A percentile compares a stretch with the other conserved stretches of the same genome.
Conservation (phyloP, 2,888 invertebrate genomes). For the Rhamphomyia laevipes region DNA sequence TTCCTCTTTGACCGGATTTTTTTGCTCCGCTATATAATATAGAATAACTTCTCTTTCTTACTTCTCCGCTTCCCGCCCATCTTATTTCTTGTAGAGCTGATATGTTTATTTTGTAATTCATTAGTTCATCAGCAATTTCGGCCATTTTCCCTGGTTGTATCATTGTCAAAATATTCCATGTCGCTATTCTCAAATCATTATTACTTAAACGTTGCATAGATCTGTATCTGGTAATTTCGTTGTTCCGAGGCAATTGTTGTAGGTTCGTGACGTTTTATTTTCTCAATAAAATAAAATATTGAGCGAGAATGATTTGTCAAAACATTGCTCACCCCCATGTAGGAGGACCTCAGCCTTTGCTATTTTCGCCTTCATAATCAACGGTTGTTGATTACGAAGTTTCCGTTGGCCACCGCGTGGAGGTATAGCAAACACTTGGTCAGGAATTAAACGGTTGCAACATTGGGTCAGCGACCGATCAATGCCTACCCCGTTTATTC, state of each 20-base stretch:
- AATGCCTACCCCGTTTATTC: too few relatives aligned
- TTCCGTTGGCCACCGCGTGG: too few relatives aligned
- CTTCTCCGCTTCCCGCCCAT: neutral
- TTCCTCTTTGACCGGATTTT: neutral
- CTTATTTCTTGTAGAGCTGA: slow-evolving; percentile 2
- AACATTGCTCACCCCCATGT: too few relatives aligned
- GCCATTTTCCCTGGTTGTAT: neutral
- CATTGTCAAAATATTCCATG: slow-evolving; percentile 2
- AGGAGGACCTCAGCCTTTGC: too few relatives aligned
- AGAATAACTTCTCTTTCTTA: neutral
- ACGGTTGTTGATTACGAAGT: too few relatives aligned
- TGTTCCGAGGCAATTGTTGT: neutral
- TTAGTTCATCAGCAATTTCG: neutral
- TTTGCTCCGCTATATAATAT: neutral
- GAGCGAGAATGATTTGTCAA: too few relatives aligned
- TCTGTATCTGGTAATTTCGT: neutral
- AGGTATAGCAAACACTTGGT: too few relatives aligned
- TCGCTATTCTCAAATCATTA: slow-evolving; percentile 1
- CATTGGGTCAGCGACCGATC: too few relatives aligned
- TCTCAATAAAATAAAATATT: too few relatives aligned
- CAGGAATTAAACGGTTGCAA: too few relatives aligned
- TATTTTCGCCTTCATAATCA: too few relatives aligned
- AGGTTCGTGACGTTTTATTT: neutral
- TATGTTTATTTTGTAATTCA: slow-evolving; percentile 2
- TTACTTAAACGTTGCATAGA: neutral